Evolutionary conservation across 2,888 invertebrate genomes (phyloP).

Genomic region (Tryphoninae sp.): DNA sequence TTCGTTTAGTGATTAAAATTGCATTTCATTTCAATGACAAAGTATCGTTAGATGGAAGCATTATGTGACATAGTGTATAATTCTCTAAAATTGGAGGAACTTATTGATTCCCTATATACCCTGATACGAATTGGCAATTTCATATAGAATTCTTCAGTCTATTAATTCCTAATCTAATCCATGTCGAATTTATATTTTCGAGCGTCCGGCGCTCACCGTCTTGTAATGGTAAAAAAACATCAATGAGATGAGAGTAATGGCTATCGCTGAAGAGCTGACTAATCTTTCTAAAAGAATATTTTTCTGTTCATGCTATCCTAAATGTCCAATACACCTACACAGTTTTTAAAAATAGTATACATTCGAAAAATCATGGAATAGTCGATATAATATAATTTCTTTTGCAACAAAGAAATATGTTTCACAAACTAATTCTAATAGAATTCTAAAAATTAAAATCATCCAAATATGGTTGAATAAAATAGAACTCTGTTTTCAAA

Average conservation of each 20-base stretch:
- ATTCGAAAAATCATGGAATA: no score
- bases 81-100: constrained; percentile 31
- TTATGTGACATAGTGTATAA: background rate
- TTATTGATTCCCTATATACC: constrained; percentile 30
- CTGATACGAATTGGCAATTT: constrained; percentile 36
- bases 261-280: background rate
- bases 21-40: constrained; percentile 29
- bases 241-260: background rate
- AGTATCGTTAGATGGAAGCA: constrained; percentile 23
- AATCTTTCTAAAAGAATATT: background rate
- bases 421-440: no score
- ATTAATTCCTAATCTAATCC: constrained; percentile 41
- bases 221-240: background rate
- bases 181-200: constrained; percentile 18
- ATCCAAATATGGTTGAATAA: background rate
- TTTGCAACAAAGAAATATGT: no score
- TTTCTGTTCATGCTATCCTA: background rate
- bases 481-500: no score
- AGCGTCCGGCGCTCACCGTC: constrained; percentile 44
- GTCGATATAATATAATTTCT: no score
- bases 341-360: no score
- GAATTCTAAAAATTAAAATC: background rate
- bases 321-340: no score
- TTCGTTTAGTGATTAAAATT: constrained; percentile 24
- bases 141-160: constrained; percentile 28